Base-by-base conservation (phyloP, 53 echinoderm and acorn worm genomes). In the Hippasteria phrygiana region DNA sequence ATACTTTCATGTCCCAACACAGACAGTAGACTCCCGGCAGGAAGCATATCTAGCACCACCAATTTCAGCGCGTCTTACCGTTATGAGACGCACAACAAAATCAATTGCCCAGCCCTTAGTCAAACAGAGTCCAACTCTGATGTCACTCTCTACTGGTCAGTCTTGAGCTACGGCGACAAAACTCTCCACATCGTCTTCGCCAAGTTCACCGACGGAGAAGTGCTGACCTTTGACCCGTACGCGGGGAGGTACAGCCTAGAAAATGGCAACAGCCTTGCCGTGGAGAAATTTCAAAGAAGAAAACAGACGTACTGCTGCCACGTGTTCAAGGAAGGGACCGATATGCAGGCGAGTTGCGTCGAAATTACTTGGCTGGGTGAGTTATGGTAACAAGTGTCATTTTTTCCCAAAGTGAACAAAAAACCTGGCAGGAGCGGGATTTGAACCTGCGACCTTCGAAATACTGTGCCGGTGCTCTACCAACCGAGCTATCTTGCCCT, bases 111-210 rank as follows among this genome's bases (percentile, higher is more conserved):
- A 66, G 35, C 34, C 9, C 36, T 66, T 12, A 35, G 33, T 29
- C 6, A 66, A 26, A 12, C 67, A 35, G 33, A 8, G 67, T 32
- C 67, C 9, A 11, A 11, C 33, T 11, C 33, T 3, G 67, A 66
- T 11, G 32, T 66, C 67, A 66, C 67, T 16, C 33, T 66, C 17
- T 66, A 66, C 35, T 66, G 67, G 67, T 34, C 67, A 34, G 34
- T 66, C 26, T 66, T n/a, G n/a, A n/a, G n/a, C n/a, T n/a, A n/a
- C n/a, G n/a, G n/a, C n/a, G n/a, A n/a, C n/a, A n/a, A n/a, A n/a
- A n/a, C n/a, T n/a, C n/a, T n/a, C n/a, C n/a, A n/a, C n/a, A 63
- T 63, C 63, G 28, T 63, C 8, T 4, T 28, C 4, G 63, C 63
- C 29, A 63, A 29, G 28, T 56, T 56, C 20, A 3, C 56, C 20